These are phyloP conservation scores for Archips crataeganus DNA, from an alignment of 2,888 invertebrate species.

Conservation along the genomic window DNA sequence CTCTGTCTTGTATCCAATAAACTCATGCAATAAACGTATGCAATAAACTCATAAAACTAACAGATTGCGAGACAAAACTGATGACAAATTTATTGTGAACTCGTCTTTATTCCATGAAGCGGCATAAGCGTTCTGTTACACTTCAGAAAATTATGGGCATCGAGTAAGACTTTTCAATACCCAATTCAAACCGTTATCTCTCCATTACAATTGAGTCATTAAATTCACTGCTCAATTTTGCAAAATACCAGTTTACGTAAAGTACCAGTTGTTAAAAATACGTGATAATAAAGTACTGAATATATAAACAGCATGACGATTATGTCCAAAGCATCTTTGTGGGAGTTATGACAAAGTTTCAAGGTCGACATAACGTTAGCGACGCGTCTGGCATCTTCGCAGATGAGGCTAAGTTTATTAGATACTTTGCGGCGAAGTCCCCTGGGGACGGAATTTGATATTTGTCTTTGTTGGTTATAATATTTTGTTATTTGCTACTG, in stretches of 20 bases:
- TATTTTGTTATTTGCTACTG: conserved; percentile 1
- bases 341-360: conserved; percentile 36
- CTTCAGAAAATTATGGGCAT: too few species aligned
- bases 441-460: conserved; percentile 20
- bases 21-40: too few species aligned
- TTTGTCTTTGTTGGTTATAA: conserved; percentile 6
- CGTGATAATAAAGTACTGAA: background rate
- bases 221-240: too few species aligned
- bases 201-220: too few species aligned
- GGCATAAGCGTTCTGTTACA: too few species aligned
- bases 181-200: too few species aligned
- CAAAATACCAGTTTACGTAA: background rate
- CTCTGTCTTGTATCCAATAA: too few species aligned
- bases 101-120: too few species aligned
- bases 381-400: conserved; percentile 37
- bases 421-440: conserved; percentile 31
- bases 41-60: too few species aligned
- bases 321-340: conserved; percentile 25
- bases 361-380: conserved; percentile 22
- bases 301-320: conserved; percentile 20
- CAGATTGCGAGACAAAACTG: too few species aligned
- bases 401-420: conserved; percentile 39
- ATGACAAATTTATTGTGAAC: too few species aligned
- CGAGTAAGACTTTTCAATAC: too few species aligned
- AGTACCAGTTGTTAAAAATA: background rate